These are phyloP conservation scores for Fratercula arctica DNA, from an alignment of 2,797 vertebrate genomes.

Conservation along the genomic window DNA sequence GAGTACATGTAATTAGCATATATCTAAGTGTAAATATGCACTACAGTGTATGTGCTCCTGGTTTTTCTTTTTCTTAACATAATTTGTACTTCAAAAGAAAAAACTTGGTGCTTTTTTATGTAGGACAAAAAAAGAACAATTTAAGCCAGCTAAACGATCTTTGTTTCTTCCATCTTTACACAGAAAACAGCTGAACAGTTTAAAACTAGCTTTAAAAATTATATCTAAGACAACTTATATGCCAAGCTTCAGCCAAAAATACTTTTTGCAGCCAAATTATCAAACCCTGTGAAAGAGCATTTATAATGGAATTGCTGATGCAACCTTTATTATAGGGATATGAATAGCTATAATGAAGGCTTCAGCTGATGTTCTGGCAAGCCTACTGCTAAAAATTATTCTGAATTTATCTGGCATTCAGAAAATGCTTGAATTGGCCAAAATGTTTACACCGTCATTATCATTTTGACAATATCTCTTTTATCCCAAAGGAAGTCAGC, in stretches of 20 bases:
- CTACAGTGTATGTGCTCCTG: not conserved
- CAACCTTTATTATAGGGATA: slow-evolving; percentile 33
- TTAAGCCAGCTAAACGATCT: not conserved
- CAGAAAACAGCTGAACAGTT: slow-evolving; percentile 29
- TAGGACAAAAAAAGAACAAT: not conserved
- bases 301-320: slow-evolving; percentile 55
- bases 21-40: not conserved
- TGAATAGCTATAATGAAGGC: slow-evolving; percentile 69
- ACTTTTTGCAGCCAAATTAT: slow-evolving; percentile 25
- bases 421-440: slow-evolving; percentile 57
- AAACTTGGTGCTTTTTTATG: not conserved
- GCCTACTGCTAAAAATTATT: slow-evolving; percentile 43
- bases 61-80: not conserved
- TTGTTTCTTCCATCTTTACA: not conserved
- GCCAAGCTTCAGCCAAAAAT: slow-evolving; percentile 46
- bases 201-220: slow-evolving; percentile 28
- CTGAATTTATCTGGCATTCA: slow-evolving; percentile 53
- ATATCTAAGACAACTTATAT: not conserved
- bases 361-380: slow-evolving; percentile 58
- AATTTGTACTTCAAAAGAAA: not conserved
- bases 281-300: not conserved
- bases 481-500: slow-evolving; percentile 44
- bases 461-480: slow-evolving; percentile 51
- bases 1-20: not conserved
- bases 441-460: slow-evolving; percentile 65